A percentile compares a stretch with the other conserved stretches of the same genome.
Conservation (phyloP, 2,113 vertebrate species). For the Hylia prasina region DNA sequence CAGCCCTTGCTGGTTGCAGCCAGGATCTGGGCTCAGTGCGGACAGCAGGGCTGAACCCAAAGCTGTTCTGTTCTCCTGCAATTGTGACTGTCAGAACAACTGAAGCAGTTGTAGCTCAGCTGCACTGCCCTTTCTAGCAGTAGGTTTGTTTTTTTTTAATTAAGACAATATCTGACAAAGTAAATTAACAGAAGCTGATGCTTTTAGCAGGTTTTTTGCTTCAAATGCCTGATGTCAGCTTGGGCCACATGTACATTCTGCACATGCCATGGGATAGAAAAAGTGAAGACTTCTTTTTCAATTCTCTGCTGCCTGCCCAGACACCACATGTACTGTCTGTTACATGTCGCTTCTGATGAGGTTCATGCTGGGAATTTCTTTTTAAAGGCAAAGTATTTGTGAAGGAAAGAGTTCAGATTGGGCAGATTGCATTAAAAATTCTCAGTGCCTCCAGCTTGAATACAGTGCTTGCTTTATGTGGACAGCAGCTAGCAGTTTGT, state of each 20-base stretch:
- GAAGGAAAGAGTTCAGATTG: constrained; percentile 67
- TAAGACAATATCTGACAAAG: constrained; percentile 72
- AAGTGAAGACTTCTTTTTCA: constrained; percentile 68
- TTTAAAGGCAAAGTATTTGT: constrained; percentile 73
- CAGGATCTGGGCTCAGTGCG: background rate
- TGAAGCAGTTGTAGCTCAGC: constrained; percentile 72
- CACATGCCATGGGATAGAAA: constrained; percentile 70
- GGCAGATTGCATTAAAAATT: constrained; percentile 64
- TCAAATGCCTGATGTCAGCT: constrained; percentile 74
- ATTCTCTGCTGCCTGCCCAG: constrained; percentile 68
- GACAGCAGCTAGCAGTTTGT: constrained; percentile 43
- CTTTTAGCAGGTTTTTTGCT: constrained; percentile 70
- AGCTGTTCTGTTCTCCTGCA: background rate
- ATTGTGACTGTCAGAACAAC: background rate
- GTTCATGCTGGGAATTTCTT: constrained; percentile 75
- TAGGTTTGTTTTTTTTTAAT: constrained; percentile 59
- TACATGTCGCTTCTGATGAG: constrained; percentile 74
- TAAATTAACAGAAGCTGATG: constrained; percentile 75
- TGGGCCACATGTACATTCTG: constrained; percentile 70
- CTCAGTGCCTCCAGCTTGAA: constrained; percentile 15
- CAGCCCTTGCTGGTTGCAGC: background rate
- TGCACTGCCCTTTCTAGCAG: constrained; percentile 59
- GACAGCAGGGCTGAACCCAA: background rate
- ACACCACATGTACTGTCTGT: constrained; percentile 78
- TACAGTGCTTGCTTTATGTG: constrained; percentile 22